Evolutionary conservation across 2,113 vertebrate species (phyloP).

Genomic region (Chauna torquata): DNA sequence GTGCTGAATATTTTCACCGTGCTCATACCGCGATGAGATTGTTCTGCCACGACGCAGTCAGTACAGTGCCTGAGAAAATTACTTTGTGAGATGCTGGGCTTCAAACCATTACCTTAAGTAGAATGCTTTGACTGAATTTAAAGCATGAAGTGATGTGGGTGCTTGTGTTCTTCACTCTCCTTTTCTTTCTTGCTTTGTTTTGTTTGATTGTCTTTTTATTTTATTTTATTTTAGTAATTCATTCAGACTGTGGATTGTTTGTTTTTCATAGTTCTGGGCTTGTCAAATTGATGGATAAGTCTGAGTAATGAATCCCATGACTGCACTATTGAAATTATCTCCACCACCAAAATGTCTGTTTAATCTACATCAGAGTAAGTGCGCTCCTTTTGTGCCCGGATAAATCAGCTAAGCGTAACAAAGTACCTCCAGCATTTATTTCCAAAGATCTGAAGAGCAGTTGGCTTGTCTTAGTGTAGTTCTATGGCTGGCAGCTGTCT

Average conservation of each 20-base stretch:
- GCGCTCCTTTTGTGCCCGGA: slow-evolving; percentile 34
- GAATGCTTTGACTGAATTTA: slow-evolving; percentile 33
- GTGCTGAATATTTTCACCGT: slow-evolving; percentile 30
- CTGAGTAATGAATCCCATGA: slow-evolving; percentile 28
- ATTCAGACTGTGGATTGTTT: not conserved
- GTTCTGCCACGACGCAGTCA: not conserved
- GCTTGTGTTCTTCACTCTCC: not conserved
- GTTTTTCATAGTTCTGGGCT: not conserved
- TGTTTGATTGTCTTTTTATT: not conserved
- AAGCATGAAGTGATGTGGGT: not conserved
- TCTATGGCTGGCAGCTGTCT: slow-evolving; percentile 14
- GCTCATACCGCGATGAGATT: slow-evolving; percentile 23
- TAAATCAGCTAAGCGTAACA: slow-evolving; percentile 59
- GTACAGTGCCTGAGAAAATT: slow-evolving; percentile 45
- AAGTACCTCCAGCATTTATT: slow-evolving; percentile 32
- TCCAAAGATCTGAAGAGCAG: slow-evolving; percentile 36
- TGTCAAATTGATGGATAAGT: slow-evolving; percentile 2
- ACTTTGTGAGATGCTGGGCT: not conserved
- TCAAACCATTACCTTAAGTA: slow-evolving; percentile 45
- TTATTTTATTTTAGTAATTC: not conserved
- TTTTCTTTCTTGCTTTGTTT: not conserved
- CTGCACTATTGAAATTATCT: slow-evolving; percentile 53
- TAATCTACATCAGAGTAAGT: slow-evolving; percentile 52
- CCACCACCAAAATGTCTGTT: slow-evolving; percentile 58
- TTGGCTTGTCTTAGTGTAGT: slow-evolving; percentile 15